phyloP scores from a whole-genome alignment of 2,113 vertebrate species.

The Pyrgilauda ruficollis region DNA sequence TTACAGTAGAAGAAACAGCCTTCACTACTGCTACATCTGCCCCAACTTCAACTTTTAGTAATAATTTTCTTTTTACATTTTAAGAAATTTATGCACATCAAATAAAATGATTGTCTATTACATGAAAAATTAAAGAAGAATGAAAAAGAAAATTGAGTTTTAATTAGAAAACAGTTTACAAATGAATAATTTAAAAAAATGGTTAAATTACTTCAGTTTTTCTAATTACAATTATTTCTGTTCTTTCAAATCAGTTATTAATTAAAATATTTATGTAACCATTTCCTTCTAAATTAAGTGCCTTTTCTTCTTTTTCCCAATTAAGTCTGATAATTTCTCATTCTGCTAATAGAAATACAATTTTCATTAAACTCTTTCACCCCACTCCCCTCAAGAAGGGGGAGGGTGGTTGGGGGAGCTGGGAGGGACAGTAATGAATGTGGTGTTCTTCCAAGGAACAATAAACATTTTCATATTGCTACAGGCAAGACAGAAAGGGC shows the following conservation, averaged over 20 bases:
- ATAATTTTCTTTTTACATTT: constrained; percentile 15
- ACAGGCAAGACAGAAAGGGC: constrained; percentile 31
- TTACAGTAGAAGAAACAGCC: background rate
- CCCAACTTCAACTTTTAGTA: background rate
- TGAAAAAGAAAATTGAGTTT: constrained; percentile 63
- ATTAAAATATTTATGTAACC: constrained; percentile 71
- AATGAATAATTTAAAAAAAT: constrained; percentile 69
- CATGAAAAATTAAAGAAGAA: constrained; percentile 58
- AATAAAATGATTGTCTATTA: constrained; percentile 45
- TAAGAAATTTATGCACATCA: background rate
- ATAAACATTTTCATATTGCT: constrained; percentile 54
- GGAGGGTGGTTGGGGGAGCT: background rate
- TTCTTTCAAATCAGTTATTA: constrained; percentile 65
- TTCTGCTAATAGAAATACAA: constrained; percentile 65
- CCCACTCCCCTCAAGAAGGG: background rate
- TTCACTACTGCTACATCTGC: background rate
- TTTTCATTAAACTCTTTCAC: constrained; percentile 65
- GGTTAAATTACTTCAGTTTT: constrained; percentile 64
- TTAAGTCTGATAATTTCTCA: constrained; percentile 67
- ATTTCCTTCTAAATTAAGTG: constrained; percentile 66
- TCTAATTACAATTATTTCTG: constrained; percentile 65
- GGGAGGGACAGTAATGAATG: constrained; percentile 37
- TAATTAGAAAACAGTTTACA: constrained; percentile 70
- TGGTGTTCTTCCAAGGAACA: constrained; percentile 33
- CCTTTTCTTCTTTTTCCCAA: constrained; percentile 59